Base-by-base conservation (phyloP, 2,888 invertebrate genomes). In the Drosophila merina region DNA sequence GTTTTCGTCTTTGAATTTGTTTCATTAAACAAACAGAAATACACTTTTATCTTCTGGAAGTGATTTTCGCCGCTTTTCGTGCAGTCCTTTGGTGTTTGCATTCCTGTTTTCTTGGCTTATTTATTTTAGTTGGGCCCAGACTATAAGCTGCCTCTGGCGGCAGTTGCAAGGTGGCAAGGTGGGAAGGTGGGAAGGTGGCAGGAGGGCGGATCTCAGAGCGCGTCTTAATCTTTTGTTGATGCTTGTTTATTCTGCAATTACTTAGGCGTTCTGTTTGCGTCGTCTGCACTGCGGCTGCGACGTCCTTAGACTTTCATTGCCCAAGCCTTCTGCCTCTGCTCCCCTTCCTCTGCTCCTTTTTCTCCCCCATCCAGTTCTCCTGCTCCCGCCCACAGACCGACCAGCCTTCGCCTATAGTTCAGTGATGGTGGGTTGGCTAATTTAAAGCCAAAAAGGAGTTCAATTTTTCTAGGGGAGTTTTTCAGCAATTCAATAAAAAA, bases 201-300 rank as follows among this genome's bases (percentile, higher is more conserved):
- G 36, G 42, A 62, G 44, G 42, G 26, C 52, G 36, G 42, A n/a
- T 63, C 50, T 50, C 36, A 36, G 36, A 38, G 54, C 25, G 76
- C 76, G 86, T 88, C 89, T 89, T 88, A 89, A 89, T 88, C 89
- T 88, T 88, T 86, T 89, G 89, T 89, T 88, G 88, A 89, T 88
- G 89, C 84, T 89, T 88, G 89, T 88, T 88, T 88, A 89, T 89
- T 89, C 76, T 89, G 89, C 89, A 88, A 88, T 88, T 89, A 89
- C 89, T 88, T 88, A 89, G 89, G 89, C 88, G 86, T 88, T 88
- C 75, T 83, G 89, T 79, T 81, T 88, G 88, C 79, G 77, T 68
- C 63, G 63, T 85, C 88, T 85, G 86, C 88, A 88, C 79, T 88
- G 88, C 88, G 79, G 82, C 82, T 57, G 42, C 47, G 49, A 54